These are phyloP conservation scores for Lathamus discolor DNA, from an alignment of 2,113 vertebrate species.

Conservation along the genomic window DNA sequence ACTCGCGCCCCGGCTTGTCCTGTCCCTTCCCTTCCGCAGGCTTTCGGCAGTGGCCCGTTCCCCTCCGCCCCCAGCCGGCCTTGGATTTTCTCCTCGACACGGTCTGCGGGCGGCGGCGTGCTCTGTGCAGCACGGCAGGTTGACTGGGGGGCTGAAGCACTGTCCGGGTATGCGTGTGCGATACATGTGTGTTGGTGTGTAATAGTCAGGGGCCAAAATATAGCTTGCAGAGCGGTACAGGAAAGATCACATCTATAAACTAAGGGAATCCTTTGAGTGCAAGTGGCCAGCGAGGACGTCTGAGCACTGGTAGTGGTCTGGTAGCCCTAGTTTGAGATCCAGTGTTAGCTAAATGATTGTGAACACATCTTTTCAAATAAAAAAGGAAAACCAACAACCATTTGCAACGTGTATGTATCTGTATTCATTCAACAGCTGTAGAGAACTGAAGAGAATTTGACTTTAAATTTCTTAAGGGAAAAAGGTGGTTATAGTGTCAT, in stretches of 20 bases:
- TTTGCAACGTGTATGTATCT: fast-evolving
- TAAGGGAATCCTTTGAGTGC: fast-evolving
- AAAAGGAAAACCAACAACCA: fast-evolving
- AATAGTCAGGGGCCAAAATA: fast-evolving
- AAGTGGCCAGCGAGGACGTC: not conserved
- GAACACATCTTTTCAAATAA: not conserved
- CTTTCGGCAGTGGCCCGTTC: not conserved
- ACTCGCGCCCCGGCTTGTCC: too few species aligned
- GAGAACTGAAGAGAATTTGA: not conserved
- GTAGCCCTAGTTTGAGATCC: not conserved
- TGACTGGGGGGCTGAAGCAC: fast-evolving
- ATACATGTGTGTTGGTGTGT: fast-evolving
- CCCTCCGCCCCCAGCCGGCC: too few species aligned
- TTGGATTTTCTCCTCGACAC: not conserved
- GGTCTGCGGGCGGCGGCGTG: fast-evolving
- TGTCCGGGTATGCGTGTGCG: fast-evolving
- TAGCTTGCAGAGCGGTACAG: too few species aligned
- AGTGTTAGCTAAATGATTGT: too few species aligned
- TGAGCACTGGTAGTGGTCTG: not conserved
- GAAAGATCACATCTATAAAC: fast-evolving
- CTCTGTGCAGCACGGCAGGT: not conserved
- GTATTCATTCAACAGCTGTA: not conserved
- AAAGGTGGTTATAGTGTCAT: not conserved
- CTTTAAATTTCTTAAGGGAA: not conserved
- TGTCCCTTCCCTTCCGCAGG: not conserved